Evolutionary conservation across 1,140 invertebrate genomes (phyloP), one percentile per base, ranked within the genome.

Genomic region (Nasonia vitripennis): DNA sequence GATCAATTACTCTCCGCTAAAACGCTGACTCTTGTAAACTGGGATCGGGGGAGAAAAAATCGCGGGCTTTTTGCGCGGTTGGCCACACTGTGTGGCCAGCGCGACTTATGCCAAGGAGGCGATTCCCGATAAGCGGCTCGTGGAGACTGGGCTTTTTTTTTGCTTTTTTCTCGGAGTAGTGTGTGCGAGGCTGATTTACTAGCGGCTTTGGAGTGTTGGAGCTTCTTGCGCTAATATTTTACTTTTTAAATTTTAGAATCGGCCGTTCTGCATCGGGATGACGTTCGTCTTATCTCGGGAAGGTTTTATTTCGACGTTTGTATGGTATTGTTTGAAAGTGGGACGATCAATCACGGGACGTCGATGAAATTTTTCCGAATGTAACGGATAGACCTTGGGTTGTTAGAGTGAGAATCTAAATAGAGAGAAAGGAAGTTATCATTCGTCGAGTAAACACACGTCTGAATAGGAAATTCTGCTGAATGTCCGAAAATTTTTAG

Each of bases 21-120:
- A 45, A 20, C 37, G 73, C 73, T 75, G 73, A 75, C 73, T 75
- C 73, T 75, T 41, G 73, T 75, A 37, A 75, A 45, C 12, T 34
- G 37, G 14, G 27, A 1, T 6, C 4, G 34, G 34, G 4, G 3
- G 5, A 37, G 12, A 41, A 75, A 45, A 45, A 23, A 20, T 37
- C 9, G 14, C 7, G 14, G 4, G 17, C 73, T 75, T 75, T 62
- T 62, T 62, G 20, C 55, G 55, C 55, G 55, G 55, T 62, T 62
- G 17, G 55, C 55, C 20, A n/a, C 17, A n/a, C 55, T 62, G 2
- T 37, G 55, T 11, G 55, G 55, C 20, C 4, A 62, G 27, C 27
- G 27, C 27, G 55, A n/a, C 17, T 62, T 62, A 62, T 75, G 68
- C 68, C 68, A 71, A 34, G 68, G 68, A 71, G 68, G 14, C 68